These are phyloP conservation scores for Lagria hirta DNA, from an alignment of 2,888 invertebrate species.

Conservation along the genomic window DNA sequence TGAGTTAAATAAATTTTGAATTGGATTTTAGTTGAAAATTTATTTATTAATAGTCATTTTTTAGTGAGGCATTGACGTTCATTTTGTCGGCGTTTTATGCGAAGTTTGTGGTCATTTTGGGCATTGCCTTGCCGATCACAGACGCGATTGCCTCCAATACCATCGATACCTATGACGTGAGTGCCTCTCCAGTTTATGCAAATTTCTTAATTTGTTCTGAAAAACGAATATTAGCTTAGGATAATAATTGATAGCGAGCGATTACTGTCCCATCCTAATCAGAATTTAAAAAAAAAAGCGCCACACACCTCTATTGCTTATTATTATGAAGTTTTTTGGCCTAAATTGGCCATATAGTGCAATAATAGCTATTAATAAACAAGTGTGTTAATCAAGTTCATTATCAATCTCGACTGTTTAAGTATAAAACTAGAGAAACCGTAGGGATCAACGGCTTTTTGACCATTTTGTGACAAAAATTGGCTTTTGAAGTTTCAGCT, in stretches of 20 bases:
- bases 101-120: constrained; percentile 31
- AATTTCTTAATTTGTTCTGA: constrained; percentile 15
- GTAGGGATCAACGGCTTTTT: no score
- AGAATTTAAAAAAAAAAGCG: no score
- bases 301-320: no score
- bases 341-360: no score
- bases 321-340: no score
- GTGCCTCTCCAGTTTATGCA: constrained; percentile 11
- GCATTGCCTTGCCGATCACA: constrained; percentile 33
- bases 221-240: not conserved
- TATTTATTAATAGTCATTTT: constrained; percentile 9
- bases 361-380: no score
- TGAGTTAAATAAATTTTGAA: constrained; percentile 3
- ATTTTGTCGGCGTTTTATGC: constrained; percentile 31
- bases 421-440: no score
- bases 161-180: constrained; percentile 29
- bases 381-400: no score
- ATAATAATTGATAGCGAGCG: constrained; percentile 8
- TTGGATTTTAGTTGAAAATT: not conserved
- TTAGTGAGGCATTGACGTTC: constrained; percentile 25
- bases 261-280: no score
- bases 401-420: no score
- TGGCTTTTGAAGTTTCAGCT: no score
- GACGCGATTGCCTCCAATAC: constrained; percentile 29
- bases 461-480: no score